Base-by-base conservation (phyloP, 2,888 invertebrate genomes). In the Clitarchus hookeri region DNA sequence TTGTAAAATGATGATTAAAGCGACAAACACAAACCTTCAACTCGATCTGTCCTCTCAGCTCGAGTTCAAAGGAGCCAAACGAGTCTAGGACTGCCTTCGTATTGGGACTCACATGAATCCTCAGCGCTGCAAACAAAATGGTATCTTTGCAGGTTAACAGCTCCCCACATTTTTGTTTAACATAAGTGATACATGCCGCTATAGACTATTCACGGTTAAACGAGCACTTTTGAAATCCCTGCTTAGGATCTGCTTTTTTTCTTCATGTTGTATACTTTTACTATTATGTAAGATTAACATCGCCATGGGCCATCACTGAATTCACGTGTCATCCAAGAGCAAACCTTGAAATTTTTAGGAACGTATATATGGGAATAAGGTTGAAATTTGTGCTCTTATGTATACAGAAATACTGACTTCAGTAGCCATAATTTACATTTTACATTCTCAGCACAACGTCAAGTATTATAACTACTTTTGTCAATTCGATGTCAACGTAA, bases 51-150 rank as follows among this genome's bases (percentile, higher is more conserved):
- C 98, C 98, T 88, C 98, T 93, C 88, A 95, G 94, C 87, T 96
- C 96, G 85, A 97, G 92, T 85, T 95, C 94, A 91, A 99, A 99
- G 9, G 96, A 95, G 9, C 95, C 96, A 90, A 97, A 98, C 19
- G 94, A 94, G 89, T 98, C 97, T 89, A 99, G 92, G 54, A 98
- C 94, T 87, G 94, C 94, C 91, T 98, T 98, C 0, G 98, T 98
- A 85, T 93, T 94, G 0, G 96, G 95, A 90, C 98, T 98, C 23
- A 98, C 97, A 91, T 99, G 98, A 88, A 98, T 98, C 91, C 95
- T 96, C 84, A 98, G 92, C 1, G 98, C 98, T 94, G 91, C 83
- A 89, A 90, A 65, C 65, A 23, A 19, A 65, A 23, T 19, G 0
- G 65, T 65, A 0, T 65, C 23, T n/a, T 16, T 65, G 3, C 19